Evolutionary conservation across 2,797 vertebrate species (phyloP).

Genomic region (Labeo calbasu): DNA sequence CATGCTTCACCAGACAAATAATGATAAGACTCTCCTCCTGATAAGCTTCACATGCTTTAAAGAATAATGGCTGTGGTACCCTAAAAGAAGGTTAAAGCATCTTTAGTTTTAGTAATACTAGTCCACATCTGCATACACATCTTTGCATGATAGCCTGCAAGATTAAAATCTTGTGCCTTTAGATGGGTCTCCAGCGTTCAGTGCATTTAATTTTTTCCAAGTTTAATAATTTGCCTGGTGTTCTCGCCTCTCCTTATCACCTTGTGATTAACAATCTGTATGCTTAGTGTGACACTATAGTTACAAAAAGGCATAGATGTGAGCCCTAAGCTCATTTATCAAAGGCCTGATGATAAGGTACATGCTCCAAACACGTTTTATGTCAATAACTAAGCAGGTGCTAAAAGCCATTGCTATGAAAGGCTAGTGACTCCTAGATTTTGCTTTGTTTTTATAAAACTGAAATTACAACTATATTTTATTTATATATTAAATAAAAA

Average conservation of each 20-base stretch:
- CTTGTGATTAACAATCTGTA: slow-evolving; percentile 75
- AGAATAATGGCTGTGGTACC: slow-evolving; percentile 17
- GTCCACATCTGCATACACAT: background rate
- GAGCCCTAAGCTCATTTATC: slow-evolving; percentile 81
- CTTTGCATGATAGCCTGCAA: background rate
- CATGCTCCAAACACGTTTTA: slow-evolving; percentile 79
- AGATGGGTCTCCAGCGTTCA: background rate
- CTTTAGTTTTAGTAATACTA: background rate
- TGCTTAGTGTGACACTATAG: slow-evolving; percentile 67
- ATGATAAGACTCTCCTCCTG: slow-evolving; percentile 45
- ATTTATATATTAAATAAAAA: background rate
- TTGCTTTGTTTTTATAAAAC: background rate
- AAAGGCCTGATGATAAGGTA: slow-evolving; percentile 76
- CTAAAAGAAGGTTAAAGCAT: background rate
- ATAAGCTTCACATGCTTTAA: slow-evolving; percentile 35
- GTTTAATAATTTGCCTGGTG: slow-evolving; percentile 83
- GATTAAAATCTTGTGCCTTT: background rate
- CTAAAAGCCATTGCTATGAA: slow-evolving; percentile 58
- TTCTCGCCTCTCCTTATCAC: slow-evolving; percentile 59
- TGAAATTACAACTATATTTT: background rate
- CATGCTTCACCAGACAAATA: slow-evolving; percentile 45
- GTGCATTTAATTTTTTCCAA: slow-evolving; percentile 38
- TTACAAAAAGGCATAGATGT: slow-evolving; percentile 65
- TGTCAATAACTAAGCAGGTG: slow-evolving; percentile 84
- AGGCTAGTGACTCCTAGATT: background rate